phyloP scores from a whole-genome alignment of 2,113 vertebrate species.

The Cathartes aura region DNA sequence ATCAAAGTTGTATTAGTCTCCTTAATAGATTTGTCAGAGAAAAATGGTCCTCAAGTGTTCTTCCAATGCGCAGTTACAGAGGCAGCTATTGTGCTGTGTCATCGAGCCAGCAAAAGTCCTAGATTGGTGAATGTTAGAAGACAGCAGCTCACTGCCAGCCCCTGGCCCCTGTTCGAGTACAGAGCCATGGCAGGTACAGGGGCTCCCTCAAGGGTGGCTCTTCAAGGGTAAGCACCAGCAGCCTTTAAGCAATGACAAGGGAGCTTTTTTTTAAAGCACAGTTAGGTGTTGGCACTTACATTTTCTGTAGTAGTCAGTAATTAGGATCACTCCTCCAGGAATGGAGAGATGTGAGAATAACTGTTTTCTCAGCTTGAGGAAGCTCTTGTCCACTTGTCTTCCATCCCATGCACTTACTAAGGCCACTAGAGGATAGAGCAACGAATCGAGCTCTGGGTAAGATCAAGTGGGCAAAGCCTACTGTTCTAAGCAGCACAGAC shows the following conservation, averaged over 20 bases:
- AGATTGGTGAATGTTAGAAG: accelerated
- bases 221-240: not conserved
- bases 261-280: not conserved
- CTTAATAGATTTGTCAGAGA: not conserved
- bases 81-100: not conserved
- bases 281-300: not conserved
- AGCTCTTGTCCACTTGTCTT: not conserved
- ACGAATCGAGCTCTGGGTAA: not conserved
- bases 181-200: not conserved
- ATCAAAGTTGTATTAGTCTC: not conserved
- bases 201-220: not conserved
- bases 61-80: not conserved
- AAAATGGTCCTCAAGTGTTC: not conserved
- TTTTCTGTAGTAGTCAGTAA: not conserved
- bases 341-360: not conserved
- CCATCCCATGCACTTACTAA: not conserved
- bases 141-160: not conserved
- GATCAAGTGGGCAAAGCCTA: not conserved
- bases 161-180: not conserved
- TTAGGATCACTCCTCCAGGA: not conserved
- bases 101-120: not conserved
- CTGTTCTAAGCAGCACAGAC: not conserved
- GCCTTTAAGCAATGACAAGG: not conserved
- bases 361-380: not conserved
- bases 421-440: not conserved